Evolutionary conservation across 2,797 vertebrate species (phyloP), one percentile per base, ranked within the genome.

Genomic region (Danio choprae): DNA sequence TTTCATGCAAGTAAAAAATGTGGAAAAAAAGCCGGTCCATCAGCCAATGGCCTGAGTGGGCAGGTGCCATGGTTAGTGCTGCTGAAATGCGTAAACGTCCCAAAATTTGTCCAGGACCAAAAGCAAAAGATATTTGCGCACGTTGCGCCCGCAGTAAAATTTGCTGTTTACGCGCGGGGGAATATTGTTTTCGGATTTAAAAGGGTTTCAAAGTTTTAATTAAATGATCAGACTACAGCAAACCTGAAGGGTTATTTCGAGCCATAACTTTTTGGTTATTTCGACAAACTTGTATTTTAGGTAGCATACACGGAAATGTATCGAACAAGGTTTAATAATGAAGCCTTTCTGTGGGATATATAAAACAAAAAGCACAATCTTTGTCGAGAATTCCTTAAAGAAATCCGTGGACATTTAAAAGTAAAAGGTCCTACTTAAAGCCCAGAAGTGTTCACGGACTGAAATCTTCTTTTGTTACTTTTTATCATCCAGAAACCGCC

Each of bases 51-150:
- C 95, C 94, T 90, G 84, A 92, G 93, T 94, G 93, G 89, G 91
- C 88, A 95, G 94, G 95, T 95, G 96, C 96, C 95, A 97, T 95
- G 95, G 96, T 97, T 95, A 94, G 92, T 92, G 92, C 43, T 77
- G 67, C 7, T 92, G 91, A 93, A 94, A 94, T 94, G 94, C 94
- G 8, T 5, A 15, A 46, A 38, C 41, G 6, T 68, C 16, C 22
- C 43, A 43, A 69, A 68, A 59, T 59, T 38, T 48, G 43, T 15
- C 43, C 53, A 68, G 63, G 51, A 18, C 7, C 53, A 44, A 69
- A 69, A 46, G 41, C 63, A 55, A 55, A 64, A 18, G 9, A 20
- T 15, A 13, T 46, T 67, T 38, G 12, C 15, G 6, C n/a, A 20
- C 36, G 15, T 56, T 55, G 51, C 40, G 41, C 43, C 9, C 9